Conservation (phyloP, 2,797 vertebrate genomes). For the Sylvia borin region DNA sequence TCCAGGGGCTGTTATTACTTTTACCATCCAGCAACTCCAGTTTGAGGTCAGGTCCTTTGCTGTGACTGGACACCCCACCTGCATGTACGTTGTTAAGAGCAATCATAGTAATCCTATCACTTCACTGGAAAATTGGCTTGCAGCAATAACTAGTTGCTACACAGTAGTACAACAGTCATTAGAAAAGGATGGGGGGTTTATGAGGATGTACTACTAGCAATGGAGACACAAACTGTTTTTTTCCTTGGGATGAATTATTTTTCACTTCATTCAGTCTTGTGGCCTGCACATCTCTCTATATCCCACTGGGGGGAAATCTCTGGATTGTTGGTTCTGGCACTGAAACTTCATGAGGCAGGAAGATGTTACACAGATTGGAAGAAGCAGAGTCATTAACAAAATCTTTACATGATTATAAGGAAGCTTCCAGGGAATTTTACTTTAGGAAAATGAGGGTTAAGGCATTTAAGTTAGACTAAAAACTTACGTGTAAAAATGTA, state of each 20-base stretch:
- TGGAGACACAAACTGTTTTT: not conserved
- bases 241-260: not conserved
- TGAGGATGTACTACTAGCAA: not conserved
- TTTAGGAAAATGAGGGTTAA: not conserved
- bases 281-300: not conserved
- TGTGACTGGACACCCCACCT: not conserved
- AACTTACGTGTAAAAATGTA: not conserved
- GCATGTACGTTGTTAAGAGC: not conserved
- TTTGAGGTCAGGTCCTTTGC: not conserved
- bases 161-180: not conserved
- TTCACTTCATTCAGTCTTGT: not conserved
- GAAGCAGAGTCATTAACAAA: not conserved
- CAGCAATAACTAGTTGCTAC: not conserved
- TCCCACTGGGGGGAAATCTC: not conserved
- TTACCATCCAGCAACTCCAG: not conserved
- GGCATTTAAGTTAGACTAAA: not conserved
- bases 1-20: not conserved
- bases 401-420: not conserved
- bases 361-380: not conserved
- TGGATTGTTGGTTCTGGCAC: not conserved
- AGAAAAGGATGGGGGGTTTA: not conserved
- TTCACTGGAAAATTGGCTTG: not conserved
- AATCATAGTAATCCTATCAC: not conserved
- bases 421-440: not conserved
- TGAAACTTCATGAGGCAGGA: not conserved